phyloP scores from a whole-genome alignment of 1,140 invertebrate species.

The Drosophila nikananu region DNA sequence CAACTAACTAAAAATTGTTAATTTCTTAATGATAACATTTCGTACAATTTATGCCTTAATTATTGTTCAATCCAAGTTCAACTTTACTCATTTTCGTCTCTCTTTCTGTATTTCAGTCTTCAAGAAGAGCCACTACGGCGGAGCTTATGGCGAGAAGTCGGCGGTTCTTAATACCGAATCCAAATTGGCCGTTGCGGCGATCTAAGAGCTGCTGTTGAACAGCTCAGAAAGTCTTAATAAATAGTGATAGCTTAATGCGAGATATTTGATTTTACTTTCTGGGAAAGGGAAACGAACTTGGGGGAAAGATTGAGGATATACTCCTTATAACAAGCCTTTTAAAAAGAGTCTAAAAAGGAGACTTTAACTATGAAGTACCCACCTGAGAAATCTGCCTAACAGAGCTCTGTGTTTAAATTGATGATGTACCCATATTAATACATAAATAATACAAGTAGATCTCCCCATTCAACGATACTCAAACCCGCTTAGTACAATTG shows the following conservation, averaged over 20 bases:
- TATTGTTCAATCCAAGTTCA: background rate
- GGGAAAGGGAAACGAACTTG: background rate
- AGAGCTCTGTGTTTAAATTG: background rate
- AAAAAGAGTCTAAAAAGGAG: background rate
- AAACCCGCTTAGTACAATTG: constrained; percentile 33
- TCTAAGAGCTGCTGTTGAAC: constrained; percentile 46
- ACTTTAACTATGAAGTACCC: no score
- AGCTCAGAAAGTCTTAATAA: constrained; percentile 67
- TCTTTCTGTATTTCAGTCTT: constrained; percentile 48
- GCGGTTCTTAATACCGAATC: constrained; percentile 54
- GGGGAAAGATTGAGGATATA: background rate
- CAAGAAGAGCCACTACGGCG: constrained; percentile 66
- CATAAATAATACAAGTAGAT: background rate
- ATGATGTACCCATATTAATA: background rate
- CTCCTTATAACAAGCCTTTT: no score
- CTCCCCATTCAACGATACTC: background rate
- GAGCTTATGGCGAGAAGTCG: constrained; percentile 54
- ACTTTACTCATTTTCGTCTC: constrained; percentile 12
- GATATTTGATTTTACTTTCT: background rate
- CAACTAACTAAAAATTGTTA: no score
- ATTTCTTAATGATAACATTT: no score
- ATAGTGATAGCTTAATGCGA: constrained; percentile 73
- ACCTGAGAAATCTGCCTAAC: background rate
- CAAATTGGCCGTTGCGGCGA: constrained; percentile 58
- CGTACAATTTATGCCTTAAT: background rate